Percentiles rank a stretch among this genome's conserved stretches.
phyloP scores from a whole-genome alignment of 1,140 invertebrate species.

The Metaphire vulgaris region DNA sequence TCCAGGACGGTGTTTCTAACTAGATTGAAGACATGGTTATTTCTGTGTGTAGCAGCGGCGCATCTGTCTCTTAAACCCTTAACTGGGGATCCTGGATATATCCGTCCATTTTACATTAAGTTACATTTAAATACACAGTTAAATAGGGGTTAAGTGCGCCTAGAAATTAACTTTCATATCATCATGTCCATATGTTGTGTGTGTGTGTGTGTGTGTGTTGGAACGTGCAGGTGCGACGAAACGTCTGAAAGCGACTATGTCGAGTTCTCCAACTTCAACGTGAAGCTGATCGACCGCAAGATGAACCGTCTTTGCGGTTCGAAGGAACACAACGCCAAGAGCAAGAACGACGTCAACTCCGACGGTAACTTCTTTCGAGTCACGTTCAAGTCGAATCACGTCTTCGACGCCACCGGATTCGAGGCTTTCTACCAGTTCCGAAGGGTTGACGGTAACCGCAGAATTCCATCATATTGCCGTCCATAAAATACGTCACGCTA shows the following conservation, averaged over 20 bases:
- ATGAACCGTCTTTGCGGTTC: conserved; percentile 79
- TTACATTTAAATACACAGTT: not conserved
- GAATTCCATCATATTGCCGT: no score
- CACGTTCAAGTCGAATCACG: conserved; percentile 85
- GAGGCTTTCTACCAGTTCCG: conserved; percentile 66
- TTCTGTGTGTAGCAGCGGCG: not conserved
- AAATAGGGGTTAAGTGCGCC: no score
- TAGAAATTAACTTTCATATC: no score
- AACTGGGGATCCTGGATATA: not conserved
- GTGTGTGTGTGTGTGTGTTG: conserved; percentile 1
- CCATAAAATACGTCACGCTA: not conserved
- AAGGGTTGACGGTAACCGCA: not conserved
- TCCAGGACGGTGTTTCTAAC: no score
- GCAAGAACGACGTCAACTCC: conserved; percentile 60
- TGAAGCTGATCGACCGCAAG: conserved; percentile 66
- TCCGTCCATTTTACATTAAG: not conserved
- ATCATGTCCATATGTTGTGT: no score
- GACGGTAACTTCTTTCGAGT: conserved; percentile 88
- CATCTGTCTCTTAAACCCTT: not conserved
- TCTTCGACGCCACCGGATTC: conserved; percentile 86
- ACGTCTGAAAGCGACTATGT: conserved; percentile 83
- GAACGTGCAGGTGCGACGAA: conserved; percentile 68
- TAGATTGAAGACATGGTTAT: no score
- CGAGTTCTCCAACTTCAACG: conserved; percentile 90
- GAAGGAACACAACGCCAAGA: conserved; percentile 46